These are phyloP conservation scores for Ormyrus rosae DNA, from an alignment of 2,888 invertebrate species.

Conservation along the genomic window DNA sequence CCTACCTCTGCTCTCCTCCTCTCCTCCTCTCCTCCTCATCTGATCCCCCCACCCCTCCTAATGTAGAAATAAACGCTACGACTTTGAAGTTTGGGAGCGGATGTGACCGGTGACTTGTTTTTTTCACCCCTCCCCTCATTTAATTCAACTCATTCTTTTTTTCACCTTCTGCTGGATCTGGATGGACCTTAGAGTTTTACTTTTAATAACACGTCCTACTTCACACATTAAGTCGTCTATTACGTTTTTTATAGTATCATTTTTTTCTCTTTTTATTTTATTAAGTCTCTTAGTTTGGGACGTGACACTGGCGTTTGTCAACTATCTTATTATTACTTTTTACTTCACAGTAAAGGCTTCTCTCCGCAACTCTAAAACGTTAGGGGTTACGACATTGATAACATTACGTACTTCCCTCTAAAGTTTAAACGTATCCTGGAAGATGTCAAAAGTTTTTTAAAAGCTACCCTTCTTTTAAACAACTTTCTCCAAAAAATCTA, in stretches of 20 bases:
- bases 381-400: slow-evolving; percentile 48
- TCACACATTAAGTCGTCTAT: slow-evolving; percentile 38
- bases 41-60: slow-evolving; percentile 29
- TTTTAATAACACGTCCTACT: slow-evolving; percentile 36
- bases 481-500: slow-evolving; percentile 25
- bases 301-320: slow-evolving; percentile 43
- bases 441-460: slow-evolving; percentile 12
- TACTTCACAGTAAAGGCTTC: slow-evolving; percentile 23
- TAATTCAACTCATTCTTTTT: too few species aligned
- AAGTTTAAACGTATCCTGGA: slow-evolving; percentile 32
- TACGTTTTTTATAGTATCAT: slow-evolving; percentile 11
- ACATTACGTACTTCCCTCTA: slow-evolving; percentile 42
- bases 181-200: slow-evolving; percentile 48
- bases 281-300: slow-evolving; percentile 51
- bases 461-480: slow-evolving; percentile 27
- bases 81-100: slow-evolving; percentile 32
- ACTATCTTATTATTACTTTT: slow-evolving; percentile 11
- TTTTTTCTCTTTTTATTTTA: slow-evolving; percentile 19
- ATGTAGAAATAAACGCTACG: slow-evolving; percentile 45
- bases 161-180: neutral
- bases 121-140: too few species aligned
- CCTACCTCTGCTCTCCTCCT: slow-evolving; percentile 25
- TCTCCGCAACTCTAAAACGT: slow-evolving; percentile 46
- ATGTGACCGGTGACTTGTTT: slow-evolving; percentile 16
- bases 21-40: slow-evolving; percentile 30